phyloP scores from a whole-genome alignment of 2,113 vertebrate species.

The Colius striatus region DNA sequence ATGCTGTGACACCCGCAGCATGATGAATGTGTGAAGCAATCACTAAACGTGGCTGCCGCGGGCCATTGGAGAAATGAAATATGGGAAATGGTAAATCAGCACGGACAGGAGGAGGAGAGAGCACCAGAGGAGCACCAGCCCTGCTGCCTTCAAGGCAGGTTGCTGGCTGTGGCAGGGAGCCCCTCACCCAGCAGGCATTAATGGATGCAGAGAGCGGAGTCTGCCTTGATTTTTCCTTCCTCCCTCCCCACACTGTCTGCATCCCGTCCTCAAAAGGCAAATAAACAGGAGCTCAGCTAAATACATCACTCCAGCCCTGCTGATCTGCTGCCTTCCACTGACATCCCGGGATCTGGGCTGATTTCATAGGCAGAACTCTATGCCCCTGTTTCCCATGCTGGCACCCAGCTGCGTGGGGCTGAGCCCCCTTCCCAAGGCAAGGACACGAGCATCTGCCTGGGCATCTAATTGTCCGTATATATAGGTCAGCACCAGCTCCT shows the following conservation, averaged over 20 bases:
- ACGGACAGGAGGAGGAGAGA: background rate
- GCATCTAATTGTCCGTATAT: background rate
- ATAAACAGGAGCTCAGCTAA: slow-evolving; percentile 29
- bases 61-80: background rate
- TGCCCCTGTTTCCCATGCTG: background rate
- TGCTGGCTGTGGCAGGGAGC: fast-evolving
- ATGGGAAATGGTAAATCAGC: background rate
- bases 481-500: background rate
- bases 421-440: background rate
- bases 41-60: background rate
- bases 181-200: background rate
- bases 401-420: background rate
- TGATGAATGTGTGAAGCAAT: background rate
- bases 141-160: background rate
- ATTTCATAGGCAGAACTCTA: background rate
- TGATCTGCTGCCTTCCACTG: background rate
- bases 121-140: background rate
- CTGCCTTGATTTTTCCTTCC: background rate
- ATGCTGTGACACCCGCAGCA: background rate
- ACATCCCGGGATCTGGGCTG: background rate
- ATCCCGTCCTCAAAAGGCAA: slow-evolving; percentile 26
- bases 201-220: background rate
- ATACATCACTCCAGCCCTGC: background rate
- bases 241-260: background rate
- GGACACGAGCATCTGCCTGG: background rate